These are phyloP conservation scores for Rhodophaea formosa DNA, from an alignment of 2,888 invertebrate species.

Conservation along the genomic window DNA sequence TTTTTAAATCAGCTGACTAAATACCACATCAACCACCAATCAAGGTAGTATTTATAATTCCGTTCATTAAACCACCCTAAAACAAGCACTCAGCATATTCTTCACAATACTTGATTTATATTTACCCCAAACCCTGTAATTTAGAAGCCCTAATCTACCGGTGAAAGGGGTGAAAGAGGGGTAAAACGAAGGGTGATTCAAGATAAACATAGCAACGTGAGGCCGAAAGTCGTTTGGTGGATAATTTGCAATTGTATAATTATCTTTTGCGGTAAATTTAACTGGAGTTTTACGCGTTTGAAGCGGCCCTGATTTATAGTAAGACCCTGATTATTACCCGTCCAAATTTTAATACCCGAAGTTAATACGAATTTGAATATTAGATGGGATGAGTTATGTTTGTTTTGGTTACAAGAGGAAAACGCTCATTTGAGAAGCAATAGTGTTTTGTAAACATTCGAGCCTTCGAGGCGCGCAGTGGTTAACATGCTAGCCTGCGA, in stretches of 20 bases:
- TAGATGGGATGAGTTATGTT: slow-evolving; percentile 16
- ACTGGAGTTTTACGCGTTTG: slow-evolving; percentile 54
- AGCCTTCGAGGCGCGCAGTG: too few relatives aligned
- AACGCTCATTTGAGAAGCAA: neutral
- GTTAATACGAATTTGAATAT: slow-evolving; percentile 19
- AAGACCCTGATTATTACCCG: slow-evolving; percentile 36
- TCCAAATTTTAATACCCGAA: slow-evolving; percentile 22
- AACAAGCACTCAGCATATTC: slow-evolving; percentile 11
- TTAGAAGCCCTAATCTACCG: slow-evolving; percentile 65
- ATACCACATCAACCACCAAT: too few relatives aligned
- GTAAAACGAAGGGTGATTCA: slow-evolving; percentile 74
- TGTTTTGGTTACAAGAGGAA: slow-evolving; percentile 9
- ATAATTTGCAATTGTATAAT: slow-evolving; percentile 74
- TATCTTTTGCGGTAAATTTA: slow-evolving; percentile 63
- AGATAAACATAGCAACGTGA: slow-evolving; percentile 72
- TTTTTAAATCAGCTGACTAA: too few relatives aligned
- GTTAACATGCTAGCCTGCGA: too few relatives aligned
- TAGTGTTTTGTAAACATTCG: neutral
- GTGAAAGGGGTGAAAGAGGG: slow-evolving; percentile 59
- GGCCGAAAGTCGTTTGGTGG: slow-evolving; percentile 44
- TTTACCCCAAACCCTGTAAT: slow-evolving; percentile 53
- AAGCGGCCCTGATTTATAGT: slow-evolving; percentile 49
- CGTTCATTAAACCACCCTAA: neutral
- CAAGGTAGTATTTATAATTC: neutral
- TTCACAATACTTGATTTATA: slow-evolving; percentile 29